Percentiles rank a stretch among this genome's conserved stretches.
Conservation (phyloP, 2,888 invertebrate genomes). For the Scrobipalpa atriplicella region DNA sequence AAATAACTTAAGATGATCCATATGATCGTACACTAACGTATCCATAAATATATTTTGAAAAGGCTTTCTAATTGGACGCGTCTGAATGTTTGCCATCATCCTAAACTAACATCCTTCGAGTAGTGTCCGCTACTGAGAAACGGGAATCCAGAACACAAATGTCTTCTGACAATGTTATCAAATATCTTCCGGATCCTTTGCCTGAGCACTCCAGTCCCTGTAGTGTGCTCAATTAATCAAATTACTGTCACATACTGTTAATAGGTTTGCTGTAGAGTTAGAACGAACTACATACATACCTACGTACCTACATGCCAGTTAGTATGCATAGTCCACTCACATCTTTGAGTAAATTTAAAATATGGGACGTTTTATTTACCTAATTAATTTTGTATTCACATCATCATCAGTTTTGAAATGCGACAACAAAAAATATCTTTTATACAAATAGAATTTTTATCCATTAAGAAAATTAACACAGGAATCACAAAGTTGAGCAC, state of each 20-base stretch:
- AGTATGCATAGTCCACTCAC: too few species aligned
- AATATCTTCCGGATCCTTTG: not conserved
- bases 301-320: too few species aligned
- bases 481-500: too few species aligned
- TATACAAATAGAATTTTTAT: too few species aligned
- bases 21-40: not conserved
- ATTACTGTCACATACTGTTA: not conserved
- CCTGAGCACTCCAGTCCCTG: not conserved
- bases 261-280: not conserved
- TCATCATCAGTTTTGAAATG: too few species aligned
- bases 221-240: constrained; percentile 3
- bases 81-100: constrained; percentile 6
- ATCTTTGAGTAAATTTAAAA: too few species aligned
- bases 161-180: not conserved
- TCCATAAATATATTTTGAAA: not conserved
- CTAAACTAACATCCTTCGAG: constrained; percentile 20
- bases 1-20: not conserved
- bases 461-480: too few species aligned
- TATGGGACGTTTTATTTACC: too few species aligned
- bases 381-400: too few species aligned
- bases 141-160: not conserved
- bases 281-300: too few species aligned
- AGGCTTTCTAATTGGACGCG: not conserved
- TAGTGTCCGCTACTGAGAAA: not conserved
- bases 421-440: too few species aligned